Evolutionary conservation across 2,113 vertebrate species (phyloP), one percentile per base, ranked within the genome.

Genomic region (Epinephelus fuscoguttatus): DNA sequence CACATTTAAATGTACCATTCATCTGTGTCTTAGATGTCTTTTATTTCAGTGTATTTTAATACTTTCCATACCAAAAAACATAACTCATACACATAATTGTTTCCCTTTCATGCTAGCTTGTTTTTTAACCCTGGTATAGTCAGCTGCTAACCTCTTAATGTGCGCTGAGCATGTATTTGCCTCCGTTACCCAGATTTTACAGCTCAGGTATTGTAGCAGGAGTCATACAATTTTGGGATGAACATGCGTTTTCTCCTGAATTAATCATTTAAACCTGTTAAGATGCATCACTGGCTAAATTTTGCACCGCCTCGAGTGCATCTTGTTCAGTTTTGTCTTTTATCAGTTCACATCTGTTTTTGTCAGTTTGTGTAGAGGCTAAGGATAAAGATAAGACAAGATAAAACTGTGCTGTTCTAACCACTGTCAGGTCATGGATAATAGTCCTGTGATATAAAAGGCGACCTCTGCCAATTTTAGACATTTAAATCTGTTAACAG

Each of bases 121-220:
- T 64, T 63, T 70, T 87, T 33, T 50, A 50, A 50, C 68, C 56
- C 23, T 50, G n/a, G 23, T 66, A 18, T 33, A 73, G 60, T 78
- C 53, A 52, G 23, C 45, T 37, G 13, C 56, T 40, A 10, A 49
- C 27, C 49, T 78, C 37, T 50, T 50, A 18, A 37, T 1, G 13
- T 17, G 21, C 61, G 14, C 23, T n/a, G 40, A 59, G 40, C 23
- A 45, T 23, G 13, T 53, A 42, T 64, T 37, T 17, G n/a, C 52
- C 30, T 70, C 61, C 6, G 6, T 62, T 52, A 47, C 67, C 7
- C 18, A 13, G 1, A 56, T 66, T 14, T 56, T 25, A 5, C 12
- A 45, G 12, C 33, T 33, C 8, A 6, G 52, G 10, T 42, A 10
- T 45, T 42, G 33, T 10, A 45, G 45, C 7, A 40, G 27, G 21